Percentiles rank a stretch among this genome's conserved stretches.
phyloP scores from a whole-genome alignment of 2,797 vertebrate species.

The Bradypodion pumilum region DNA sequence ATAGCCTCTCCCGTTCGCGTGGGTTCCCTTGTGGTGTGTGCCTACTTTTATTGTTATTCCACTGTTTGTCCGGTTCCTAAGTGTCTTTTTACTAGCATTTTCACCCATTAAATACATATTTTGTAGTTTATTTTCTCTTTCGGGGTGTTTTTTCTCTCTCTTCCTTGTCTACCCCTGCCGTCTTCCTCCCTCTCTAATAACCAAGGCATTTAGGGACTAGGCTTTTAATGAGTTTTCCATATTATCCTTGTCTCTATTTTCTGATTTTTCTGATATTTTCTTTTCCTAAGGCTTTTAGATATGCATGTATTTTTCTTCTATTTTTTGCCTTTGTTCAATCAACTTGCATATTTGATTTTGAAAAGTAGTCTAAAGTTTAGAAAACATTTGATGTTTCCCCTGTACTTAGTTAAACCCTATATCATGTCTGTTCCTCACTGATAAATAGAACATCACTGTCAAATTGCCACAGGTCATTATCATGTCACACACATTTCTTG shows the following conservation, averaged over 20 bases:
- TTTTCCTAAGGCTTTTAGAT: not conserved
- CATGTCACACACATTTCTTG: not conserved
- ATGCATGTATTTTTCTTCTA: not conserved
- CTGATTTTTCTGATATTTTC: not conserved
- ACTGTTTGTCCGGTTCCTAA: too few relatives aligned
- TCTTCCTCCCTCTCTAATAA: too few relatives aligned
- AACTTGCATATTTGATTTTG: not conserved
- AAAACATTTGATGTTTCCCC: not conserved
- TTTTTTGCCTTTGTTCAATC: not conserved
- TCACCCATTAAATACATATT: too few relatives aligned
- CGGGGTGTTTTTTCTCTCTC: too few relatives aligned
- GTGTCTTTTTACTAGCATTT: too few relatives aligned
- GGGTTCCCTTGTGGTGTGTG: too few relatives aligned
- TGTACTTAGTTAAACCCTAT: fast-evolving
- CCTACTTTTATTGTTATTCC: too few relatives aligned
- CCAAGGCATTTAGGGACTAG: too few relatives aligned
- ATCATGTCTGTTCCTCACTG: fast-evolving
- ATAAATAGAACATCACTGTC: not conserved
- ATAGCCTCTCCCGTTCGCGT: too few relatives aligned
- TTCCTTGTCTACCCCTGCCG: too few relatives aligned
- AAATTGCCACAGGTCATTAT: not conserved
- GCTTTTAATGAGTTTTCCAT: not conserved
- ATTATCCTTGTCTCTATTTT: not conserved
- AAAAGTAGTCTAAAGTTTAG: not conserved
- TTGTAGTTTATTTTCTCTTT: too few relatives aligned